Conservation (phyloP, 2,113 vertebrate species). For the Lipotes vexillifer region DNA sequence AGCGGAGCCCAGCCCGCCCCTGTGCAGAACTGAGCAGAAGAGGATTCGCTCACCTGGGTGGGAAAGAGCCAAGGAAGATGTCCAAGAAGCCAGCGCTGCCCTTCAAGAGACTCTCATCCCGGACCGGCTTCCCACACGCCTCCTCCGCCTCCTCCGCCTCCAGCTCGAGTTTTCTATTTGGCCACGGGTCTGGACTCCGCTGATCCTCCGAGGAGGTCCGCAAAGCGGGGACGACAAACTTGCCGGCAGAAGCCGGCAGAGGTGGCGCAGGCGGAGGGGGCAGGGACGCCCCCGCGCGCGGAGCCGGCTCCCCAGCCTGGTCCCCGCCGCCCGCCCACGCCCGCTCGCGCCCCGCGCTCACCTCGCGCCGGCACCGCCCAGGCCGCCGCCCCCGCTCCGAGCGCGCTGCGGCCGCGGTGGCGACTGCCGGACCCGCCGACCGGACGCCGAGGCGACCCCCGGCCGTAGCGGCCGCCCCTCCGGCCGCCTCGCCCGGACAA, state of each 20-base stretch:
- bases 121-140: neutral
- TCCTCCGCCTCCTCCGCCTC: neutral
- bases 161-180: conserved; percentile 34
- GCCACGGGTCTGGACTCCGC: neutral
- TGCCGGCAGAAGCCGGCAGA: neutral
- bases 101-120: neutral
- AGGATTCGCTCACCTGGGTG: conserved; percentile 37
- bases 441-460: neutral
- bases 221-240: conserved; percentile 23
- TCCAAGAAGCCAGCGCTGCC: neutral
- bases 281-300: neutral
- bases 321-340: neutral
- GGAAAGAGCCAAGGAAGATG: neutral
- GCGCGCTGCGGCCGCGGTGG: neutral
- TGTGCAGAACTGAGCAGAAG: neutral
- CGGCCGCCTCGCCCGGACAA: conserved; percentile 53
- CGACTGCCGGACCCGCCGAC: fast-evolving
- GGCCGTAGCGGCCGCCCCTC: neutral
- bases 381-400: neutral
- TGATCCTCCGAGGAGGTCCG: neutral
- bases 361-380: conserved; percentile 39
- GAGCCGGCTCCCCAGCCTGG: neutral
- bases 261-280: neutral
- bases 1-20: neutral
- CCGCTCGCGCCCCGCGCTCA: neutral